Percentiles rank a stretch among this genome's conserved stretches.
Evolutionary conservation across 2,113 vertebrate species (phyloP).

Genomic region (Amphilophus citrinellus): DNA sequence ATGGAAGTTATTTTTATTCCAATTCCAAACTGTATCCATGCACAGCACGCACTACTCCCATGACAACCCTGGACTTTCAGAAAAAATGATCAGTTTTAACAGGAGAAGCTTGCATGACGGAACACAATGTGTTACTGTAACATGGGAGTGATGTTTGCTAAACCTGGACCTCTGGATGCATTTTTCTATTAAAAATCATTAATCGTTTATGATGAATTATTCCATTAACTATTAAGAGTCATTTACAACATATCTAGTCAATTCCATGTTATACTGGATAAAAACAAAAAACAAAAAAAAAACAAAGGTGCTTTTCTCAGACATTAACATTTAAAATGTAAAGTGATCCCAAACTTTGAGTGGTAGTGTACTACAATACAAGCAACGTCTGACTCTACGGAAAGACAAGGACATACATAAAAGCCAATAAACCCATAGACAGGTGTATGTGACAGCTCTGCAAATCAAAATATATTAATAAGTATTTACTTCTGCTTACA

Average conservation of each 20-base stretch:
- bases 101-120: background rate
- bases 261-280: too few species aligned
- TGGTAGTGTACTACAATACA: background rate
- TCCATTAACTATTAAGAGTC: too few species aligned
- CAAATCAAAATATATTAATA: background rate
- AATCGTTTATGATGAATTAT: background rate
- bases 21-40: too few species aligned
- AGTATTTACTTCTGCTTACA: slow-evolving; percentile 80
- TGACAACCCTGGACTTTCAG: background rate
- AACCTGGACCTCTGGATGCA: background rate
- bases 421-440: too few species aligned
- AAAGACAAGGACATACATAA: background rate
- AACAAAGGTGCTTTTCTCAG: too few species aligned
- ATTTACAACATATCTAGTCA: too few species aligned
- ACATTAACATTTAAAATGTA: background rate
- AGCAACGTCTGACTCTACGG: background rate
- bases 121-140: background rate
- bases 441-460: background rate
- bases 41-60: background rate
- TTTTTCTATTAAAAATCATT: background rate
- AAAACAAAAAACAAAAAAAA: too few species aligned
- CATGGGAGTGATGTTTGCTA: background rate
- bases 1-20: too few species aligned
- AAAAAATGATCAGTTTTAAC: background rate
- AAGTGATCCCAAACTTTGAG: background rate